Percentiles rank a stretch among this genome's conserved stretches.
Evolutionary conservation across 2,113 vertebrate genomes (phyloP).

Genomic region (Ursus arctos): DNA sequence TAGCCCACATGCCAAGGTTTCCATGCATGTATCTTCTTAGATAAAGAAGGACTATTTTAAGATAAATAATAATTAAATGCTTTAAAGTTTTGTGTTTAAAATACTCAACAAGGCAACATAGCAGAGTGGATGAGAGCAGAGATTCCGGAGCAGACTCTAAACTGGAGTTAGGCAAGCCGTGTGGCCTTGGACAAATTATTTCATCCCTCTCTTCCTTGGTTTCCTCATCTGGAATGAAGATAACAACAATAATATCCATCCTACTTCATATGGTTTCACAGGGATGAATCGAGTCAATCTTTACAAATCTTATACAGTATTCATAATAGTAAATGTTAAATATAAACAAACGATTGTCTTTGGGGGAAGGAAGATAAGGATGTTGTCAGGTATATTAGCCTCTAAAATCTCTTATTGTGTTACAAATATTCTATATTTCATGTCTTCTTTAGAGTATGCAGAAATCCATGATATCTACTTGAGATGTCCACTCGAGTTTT

Average conservation of each 20-base stretch:
- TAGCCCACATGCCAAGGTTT: neutral
- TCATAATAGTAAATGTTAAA: neutral
- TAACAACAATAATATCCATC: neutral
- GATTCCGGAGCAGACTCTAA: neutral
- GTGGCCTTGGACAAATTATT: neutral
- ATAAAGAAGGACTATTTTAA: slow-evolving; percentile 10
- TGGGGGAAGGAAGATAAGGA: neutral
- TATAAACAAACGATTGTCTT: neutral
- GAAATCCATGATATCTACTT: neutral
- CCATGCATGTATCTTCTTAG: neutral
- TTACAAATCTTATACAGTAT: neutral
- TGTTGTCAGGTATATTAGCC: neutral
- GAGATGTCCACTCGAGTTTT: neutral
- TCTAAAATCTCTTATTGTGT: neutral
- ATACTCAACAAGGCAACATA: neutral
- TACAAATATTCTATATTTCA: neutral
- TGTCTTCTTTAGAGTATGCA: neutral
- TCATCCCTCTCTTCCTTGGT: neutral
- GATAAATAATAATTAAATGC: neutral
- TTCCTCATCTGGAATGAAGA: neutral
- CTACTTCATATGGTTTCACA: neutral
- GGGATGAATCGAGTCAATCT: neutral
- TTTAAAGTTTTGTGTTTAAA: neutral
- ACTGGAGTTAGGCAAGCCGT: neutral
- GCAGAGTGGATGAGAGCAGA: neutral